Conservation (phyloP, 2,797 vertebrate genomes). For the Chromis chromis region DNA sequence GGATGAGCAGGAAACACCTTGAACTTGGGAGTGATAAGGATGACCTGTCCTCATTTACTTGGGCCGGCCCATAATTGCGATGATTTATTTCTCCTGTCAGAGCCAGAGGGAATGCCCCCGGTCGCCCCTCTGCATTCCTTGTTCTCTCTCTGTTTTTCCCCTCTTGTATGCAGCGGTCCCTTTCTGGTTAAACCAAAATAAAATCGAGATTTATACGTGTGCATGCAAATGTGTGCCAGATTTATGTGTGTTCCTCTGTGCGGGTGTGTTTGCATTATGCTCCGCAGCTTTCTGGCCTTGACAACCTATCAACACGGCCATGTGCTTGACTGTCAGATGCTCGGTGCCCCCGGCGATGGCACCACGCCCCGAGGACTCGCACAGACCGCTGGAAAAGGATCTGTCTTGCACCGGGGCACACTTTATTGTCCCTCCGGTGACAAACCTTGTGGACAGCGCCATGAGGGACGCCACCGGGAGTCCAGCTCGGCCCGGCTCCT, state of each 20-base stretch:
- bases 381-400: constrained; percentile 41
- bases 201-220: constrained; percentile 31
- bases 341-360: constrained; percentile 60
- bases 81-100: constrained; percentile 83
- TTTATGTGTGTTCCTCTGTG: constrained; percentile 7
- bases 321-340: constrained; percentile 63
- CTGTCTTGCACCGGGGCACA: constrained; percentile 24
- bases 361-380: constrained; percentile 57
- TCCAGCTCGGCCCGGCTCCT: constrained; percentile 39
- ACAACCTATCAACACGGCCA: constrained; percentile 34
- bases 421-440: constrained; percentile 59
- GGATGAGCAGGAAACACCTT: constrained; percentile 78
- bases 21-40: constrained; percentile 78
- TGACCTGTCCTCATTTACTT: constrained; percentile 77
- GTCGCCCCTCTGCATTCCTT: constrained; percentile 35
- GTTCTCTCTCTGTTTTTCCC: constrained; percentile 31
- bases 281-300: constrained; percentile 41
- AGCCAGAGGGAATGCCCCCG: constrained; percentile 56
- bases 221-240: constrained; percentile 15
- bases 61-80: constrained; percentile 77
- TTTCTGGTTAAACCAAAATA: constrained; percentile 30
- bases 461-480: constrained; percentile 45
- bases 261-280: constrained; percentile 13
- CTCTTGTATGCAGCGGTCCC: constrained; percentile 13
- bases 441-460: constrained; percentile 52